Evolutionary conservation across 2,113 vertebrate species (phyloP).

Genomic region (Acrocephalus kingi): DNA sequence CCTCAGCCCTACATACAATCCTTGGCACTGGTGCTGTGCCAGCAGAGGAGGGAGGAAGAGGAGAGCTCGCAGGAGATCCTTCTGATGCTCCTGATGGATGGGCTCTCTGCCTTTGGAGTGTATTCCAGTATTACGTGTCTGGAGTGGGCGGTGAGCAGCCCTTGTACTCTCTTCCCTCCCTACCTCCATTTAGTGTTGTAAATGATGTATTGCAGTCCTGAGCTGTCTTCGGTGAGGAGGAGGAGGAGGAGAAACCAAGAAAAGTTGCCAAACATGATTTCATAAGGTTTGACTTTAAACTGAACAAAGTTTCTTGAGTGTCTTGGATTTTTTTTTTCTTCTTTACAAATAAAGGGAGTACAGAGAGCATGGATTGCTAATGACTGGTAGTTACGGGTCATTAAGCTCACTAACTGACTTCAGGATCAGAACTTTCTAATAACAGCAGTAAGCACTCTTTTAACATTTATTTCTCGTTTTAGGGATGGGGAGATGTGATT

Average conservation of each 20-base stretch:
- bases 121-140: slow-evolving; percentile 64
- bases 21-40: slow-evolving; percentile 9
- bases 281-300: slow-evolving; percentile 72
- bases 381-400: slow-evolving; percentile 59
- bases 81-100: slow-evolving; percentile 44
- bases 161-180: slow-evolving; percentile 1
- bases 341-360: slow-evolving; percentile 59
- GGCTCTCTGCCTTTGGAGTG: slow-evolving; percentile 50
- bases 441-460: slow-evolving; percentile 54
- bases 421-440: slow-evolving; percentile 63
- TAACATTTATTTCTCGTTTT: slow-evolving; percentile 60
- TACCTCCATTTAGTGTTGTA: slow-evolving; percentile 33
- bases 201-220: slow-evolving; percentile 67
- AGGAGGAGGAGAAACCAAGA: slow-evolving; percentile 61
- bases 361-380: slow-evolving; percentile 45
- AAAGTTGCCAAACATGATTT: slow-evolving; percentile 76
- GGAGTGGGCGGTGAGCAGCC: slow-evolving; percentile 53
- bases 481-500: slow-evolving; percentile 43
- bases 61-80: slow-evolving; percentile 19
- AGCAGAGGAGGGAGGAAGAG: not conserved
- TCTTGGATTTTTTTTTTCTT: slow-evolving; percentile 30
- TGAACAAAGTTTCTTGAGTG: slow-evolving; percentile 65
- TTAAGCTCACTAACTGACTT: slow-evolving; percentile 69
- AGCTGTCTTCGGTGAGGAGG: slow-evolving; percentile 23
- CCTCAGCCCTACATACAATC: not conserved